Evolutionary conservation across 2,113 vertebrate genomes (phyloP), one percentile per base, ranked within the genome.

Genomic region (Philantomba maxwellii): DNA sequence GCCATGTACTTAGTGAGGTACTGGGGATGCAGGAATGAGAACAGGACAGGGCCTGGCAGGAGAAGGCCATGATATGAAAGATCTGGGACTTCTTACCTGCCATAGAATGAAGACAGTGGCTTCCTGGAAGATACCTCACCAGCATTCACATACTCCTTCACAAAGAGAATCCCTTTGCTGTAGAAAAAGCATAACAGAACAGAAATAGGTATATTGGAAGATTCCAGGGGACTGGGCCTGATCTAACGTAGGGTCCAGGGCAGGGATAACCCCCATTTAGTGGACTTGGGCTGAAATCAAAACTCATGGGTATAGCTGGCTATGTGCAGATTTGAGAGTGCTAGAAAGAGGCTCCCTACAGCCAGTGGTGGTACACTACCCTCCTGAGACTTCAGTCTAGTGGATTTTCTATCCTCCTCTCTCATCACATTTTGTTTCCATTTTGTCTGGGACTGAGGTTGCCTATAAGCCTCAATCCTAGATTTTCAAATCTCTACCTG

Each of bases 141-240:
- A 21, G 91, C 47, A 51, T 88, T 94, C 58, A 60, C 66, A 39
- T 89, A 95, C 7, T 98, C 96, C 55, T 97, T 97, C 89, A 96
- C n/a, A 0, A 95, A 98, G 30, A 98, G 43, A 78, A 97, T 51
- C 33, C 94, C 97, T 96, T 77, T 97, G 97, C 98, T 97, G 84
- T n/a, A 77, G 73, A 51, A 87, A 36, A 62, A 92, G 23, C 83
- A 96, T 2, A 89, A 45, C 9, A 73, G 15, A 82, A 93, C 45
- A 70, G 15, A 87, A 80, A 49, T n/a, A 55, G 2, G 14, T 57
- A 13, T 7, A 80, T 17, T 13, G 36, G 25, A 60, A 53, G 25
- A 89, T 43, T 47, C 4, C 16, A 28, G 17, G 19, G 28, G 7
- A 90, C 86, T 53, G 60, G 60, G 16, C 55, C 45, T 88, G 15